Evolutionary conservation across 2,113 vertebrate genomes (phyloP), one percentile per base, ranked within the genome.

Genomic region (Ptilonorhynchus violaceus): DNA sequence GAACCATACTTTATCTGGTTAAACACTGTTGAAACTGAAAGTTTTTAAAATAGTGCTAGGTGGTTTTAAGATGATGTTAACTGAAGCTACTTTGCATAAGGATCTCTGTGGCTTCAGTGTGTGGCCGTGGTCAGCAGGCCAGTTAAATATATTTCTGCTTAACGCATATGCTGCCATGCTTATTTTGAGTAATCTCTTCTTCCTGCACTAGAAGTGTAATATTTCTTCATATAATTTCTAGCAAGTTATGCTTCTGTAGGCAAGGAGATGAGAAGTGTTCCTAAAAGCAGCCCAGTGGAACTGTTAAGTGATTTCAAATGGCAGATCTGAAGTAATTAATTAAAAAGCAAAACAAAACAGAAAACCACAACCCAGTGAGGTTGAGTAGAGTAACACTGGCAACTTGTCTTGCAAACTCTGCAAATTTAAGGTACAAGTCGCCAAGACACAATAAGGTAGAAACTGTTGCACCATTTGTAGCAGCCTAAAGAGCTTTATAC

Each of bases 1-100:
- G 44, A 41, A 59, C 22, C 12, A 1, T 37, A 8, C 53, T 88
- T 76, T 37, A 22, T 62, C 84, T 85, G 35, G 47, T 91, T 86
- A 81, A 81, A 74, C 18, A 2, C 15, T 62, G n/a, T 80, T 70
- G 88, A 95, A 96, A 94, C 69, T 64, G 83, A 92, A 93, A 95
- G 79, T 41, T 63, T 28, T 84, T 77, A 31, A 94, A 92, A 86
- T 90, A 85, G 70, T 28, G 37, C 21, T 35, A 25, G 11, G 59
- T 80, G 47, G 25, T 27, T 94, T 88, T 83, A 55, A 58, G 19
- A 10, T 35, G 30, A 30, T 46, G 50, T 55, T 69, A 62, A 56
- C 50, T 77, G 76, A 84, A 80, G 68, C 78, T 88, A 6, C 37
- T 89, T 96, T 76, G 78, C 82, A 22, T 93, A 24, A 73, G 49